phyloP scores from a whole-genome alignment of 64 coral and sea anemone species.

The Pocillopora damicornis region DNA sequence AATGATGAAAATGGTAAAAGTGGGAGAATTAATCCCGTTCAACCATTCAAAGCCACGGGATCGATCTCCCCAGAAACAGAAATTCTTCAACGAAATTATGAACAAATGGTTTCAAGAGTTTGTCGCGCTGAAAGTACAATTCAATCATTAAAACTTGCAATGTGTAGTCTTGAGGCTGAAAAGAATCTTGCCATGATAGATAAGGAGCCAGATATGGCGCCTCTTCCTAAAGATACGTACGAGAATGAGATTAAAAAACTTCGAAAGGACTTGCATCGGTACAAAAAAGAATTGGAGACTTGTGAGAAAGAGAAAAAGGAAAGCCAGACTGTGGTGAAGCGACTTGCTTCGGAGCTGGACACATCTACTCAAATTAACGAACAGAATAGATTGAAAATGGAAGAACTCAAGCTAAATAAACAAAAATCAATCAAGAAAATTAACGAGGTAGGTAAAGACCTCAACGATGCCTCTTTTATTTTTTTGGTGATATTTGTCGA shows the following conservation, averaged over 20 bases:
- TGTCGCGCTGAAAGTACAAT: constrained; percentile 93
- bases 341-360: constrained; percentile 55
- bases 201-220: constrained; percentile 37
- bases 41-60: constrained; percentile 65
- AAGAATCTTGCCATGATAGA: constrained; percentile 53
- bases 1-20: constrained; percentile 8
- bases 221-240: constrained; percentile 89
- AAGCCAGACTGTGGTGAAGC: constrained; percentile 57
- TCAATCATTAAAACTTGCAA: constrained; percentile 92
- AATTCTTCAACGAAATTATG: constrained; percentile 85
- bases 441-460: constrained; percentile 60
- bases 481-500: background rate
- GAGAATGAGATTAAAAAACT: constrained; percentile 89
- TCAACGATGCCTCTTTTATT: too few species aligned
- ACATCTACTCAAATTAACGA: constrained; percentile 55
- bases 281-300: constrained; percentile 66
- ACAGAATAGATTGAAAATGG: constrained; percentile 55
- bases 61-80: constrained; percentile 65
- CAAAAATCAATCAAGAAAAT: constrained; percentile 79
- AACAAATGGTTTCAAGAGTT: constrained; percentile 87
- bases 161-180: constrained; percentile 83
- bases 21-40: constrained; percentile 73
- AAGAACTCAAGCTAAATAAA: constrained; percentile 69
- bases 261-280: constrained; percentile 52
- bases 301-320: constrained; percentile 48